These are phyloP conservation scores for Eretmochelys imbricata DNA, from an alignment of 2,113 vertebrate species.

Conservation along the genomic window DNA sequence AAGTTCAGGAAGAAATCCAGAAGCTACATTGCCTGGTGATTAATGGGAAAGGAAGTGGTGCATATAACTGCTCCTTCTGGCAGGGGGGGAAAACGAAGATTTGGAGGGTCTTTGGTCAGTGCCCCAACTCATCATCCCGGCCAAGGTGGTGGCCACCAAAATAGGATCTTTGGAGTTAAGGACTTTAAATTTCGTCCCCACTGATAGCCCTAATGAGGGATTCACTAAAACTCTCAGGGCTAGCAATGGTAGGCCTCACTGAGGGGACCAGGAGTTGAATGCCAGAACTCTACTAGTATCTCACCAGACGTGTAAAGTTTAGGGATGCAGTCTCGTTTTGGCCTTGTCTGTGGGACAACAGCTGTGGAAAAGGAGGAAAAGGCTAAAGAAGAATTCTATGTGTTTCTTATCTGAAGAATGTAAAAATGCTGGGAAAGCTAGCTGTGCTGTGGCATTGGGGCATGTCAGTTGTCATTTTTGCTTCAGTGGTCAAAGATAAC, in stretches of 20 bases:
- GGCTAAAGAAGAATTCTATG: background rate
- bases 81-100: background rate
- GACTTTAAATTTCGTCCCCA: background rate
- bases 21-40: background rate
- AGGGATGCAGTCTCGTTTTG: background rate
- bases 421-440: background rate
- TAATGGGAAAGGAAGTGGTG: background rate
- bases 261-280: background rate
- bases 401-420: background rate
- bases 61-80: background rate
- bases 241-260: background rate
- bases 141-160: background rate
- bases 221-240: background rate
- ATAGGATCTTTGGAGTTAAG: background rate
- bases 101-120: background rate
- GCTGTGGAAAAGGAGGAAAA: fast-evolving
- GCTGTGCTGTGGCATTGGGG: background rate
- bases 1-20: background rate
- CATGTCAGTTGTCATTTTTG: background rate
- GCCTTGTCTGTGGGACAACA: background rate
- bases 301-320: fast-evolving
- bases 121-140: background rate
- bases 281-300: background rate
- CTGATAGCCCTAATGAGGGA: background rate
- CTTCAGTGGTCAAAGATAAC: background rate